A percentile compares a stretch with the other conserved stretches of the same genome.
These are phyloP conservation scores for Gopherus flavomarginatus DNA, from an alignment of 2,113 vertebrate species.

Conservation along the genomic window DNA sequence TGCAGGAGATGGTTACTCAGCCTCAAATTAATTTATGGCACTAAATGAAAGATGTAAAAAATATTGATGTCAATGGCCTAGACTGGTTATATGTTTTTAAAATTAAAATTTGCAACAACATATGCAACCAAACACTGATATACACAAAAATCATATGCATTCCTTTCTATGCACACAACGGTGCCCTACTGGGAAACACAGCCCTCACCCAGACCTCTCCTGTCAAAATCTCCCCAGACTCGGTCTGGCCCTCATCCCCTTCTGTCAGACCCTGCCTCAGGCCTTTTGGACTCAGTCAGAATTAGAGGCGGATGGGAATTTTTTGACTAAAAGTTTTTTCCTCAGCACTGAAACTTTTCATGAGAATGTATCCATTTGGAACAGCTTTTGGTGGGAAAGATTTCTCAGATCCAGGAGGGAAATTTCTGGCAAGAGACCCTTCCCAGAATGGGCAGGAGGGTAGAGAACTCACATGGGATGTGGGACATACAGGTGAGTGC, in stretches of 20 bases:
- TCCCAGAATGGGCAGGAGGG: background rate
- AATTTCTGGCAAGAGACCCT: background rate
- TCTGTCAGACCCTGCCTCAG: background rate
- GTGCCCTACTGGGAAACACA: background rate
- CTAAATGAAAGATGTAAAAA: background rate
- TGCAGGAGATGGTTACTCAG: background rate
- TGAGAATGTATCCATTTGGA: background rate
- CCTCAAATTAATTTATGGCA: background rate
- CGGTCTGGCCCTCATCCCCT: background rate
- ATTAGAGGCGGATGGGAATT: background rate
- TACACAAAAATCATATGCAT: background rate
- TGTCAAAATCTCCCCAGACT: background rate
- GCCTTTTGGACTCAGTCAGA: background rate
- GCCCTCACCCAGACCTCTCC: background rate
- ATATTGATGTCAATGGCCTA: background rate
- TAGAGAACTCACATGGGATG: background rate
- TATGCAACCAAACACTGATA: background rate
- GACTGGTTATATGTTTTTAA: background rate
- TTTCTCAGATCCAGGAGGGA: background rate
- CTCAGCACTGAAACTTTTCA: background rate
- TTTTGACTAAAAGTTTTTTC: background rate
- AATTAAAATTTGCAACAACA: background rate
- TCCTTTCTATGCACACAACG: background rate
- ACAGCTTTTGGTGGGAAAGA: background rate
- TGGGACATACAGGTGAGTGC: background rate